Percentiles rank a stretch among this genome's conserved stretches.
phyloP scores from a whole-genome alignment of 2,888 invertebrate species.

The Auanema sp. region DNA sequence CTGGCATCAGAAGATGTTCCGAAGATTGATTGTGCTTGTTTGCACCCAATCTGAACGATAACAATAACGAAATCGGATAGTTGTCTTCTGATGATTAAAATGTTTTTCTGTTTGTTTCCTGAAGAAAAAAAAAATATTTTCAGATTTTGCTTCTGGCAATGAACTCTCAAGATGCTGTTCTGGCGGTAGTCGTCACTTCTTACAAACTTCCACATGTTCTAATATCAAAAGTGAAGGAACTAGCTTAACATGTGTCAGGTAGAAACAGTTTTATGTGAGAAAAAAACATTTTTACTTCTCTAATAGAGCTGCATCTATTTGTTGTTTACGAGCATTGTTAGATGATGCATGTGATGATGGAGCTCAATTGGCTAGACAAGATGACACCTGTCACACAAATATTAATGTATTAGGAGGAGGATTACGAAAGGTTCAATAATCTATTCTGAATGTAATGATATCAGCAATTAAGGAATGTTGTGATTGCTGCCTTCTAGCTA shows the following conservation, averaged over 20 bases:
- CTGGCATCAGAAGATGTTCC: too few relatives aligned
- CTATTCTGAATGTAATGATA: background rate
- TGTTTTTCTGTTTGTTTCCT: background rate
- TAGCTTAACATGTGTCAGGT: constrained; percentile 50
- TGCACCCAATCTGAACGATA: too few relatives aligned
- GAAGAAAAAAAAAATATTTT: constrained; percentile 3
- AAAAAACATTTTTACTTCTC: background rate
- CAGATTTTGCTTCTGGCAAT: constrained; percentile 17
- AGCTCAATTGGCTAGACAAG: constrained; percentile 32
- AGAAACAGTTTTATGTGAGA: background rate
- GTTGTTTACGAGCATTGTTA: constrained; percentile 60
- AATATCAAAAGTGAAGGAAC: constrained; percentile 51
- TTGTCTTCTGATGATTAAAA: too few relatives aligned
- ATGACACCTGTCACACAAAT: constrained; percentile 41
- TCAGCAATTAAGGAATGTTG: constrained; percentile 58
- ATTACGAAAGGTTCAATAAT: constrained; percentile 41
- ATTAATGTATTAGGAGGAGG: constrained; percentile 59
- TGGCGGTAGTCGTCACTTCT: constrained; percentile 60
- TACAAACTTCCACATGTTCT: constrained; percentile 49
- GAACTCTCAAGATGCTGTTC: constrained; percentile 61
- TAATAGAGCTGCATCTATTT: constrained; percentile 56
- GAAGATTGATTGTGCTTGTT: too few relatives aligned
- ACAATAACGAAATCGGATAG: too few relatives aligned
- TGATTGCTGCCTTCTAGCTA: constrained; percentile 62
- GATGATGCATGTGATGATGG: constrained; percentile 56